Conservation (phyloP, 2,888 invertebrate species). For the Mylabris sibirica region DNA sequence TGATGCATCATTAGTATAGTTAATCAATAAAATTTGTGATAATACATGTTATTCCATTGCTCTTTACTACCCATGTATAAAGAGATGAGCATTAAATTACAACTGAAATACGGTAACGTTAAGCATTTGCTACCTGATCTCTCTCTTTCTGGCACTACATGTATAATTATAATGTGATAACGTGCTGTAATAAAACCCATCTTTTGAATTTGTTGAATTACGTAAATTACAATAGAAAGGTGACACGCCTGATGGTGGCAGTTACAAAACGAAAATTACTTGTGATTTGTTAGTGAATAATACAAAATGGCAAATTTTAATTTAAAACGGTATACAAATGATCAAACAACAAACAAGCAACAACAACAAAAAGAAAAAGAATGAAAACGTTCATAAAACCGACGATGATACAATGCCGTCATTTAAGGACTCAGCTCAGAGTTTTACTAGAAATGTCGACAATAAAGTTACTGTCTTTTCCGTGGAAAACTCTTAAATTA, state of each 20-base stretch:
- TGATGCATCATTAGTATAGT: conserved; percentile 27
- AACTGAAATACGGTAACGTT: conserved; percentile 47
- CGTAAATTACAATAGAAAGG: conserved; percentile 16
- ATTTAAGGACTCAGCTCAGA: conserved; percentile 17
- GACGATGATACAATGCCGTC: conserved; percentile 19
- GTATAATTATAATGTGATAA: conserved; percentile 49
- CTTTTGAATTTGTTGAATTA: conserved; percentile 29
- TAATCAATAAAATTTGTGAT: conserved; percentile 32
- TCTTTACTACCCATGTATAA: background rate
- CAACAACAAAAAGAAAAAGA: background rate
- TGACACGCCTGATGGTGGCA: background rate
- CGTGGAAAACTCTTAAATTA: conserved; percentile 26
- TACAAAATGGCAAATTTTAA: background rate
- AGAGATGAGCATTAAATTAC: conserved; percentile 52
- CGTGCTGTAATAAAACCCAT: conserved; percentile 40
- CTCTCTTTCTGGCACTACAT: conserved; percentile 24
- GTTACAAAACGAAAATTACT: background rate
- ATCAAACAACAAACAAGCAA: conserved; percentile 1
- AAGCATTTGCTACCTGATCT: conserved; percentile 44
- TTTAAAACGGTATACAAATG: background rate
- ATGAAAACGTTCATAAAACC: conserved; percentile 17
- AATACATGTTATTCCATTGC: background rate
- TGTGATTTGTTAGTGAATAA: background rate
- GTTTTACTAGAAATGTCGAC: conserved; percentile 25
- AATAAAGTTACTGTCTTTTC: conserved; percentile 30